Evolutionary conservation across 2,888 invertebrate species (phyloP).

Genomic region (Malachius bipustulatus): DNA sequence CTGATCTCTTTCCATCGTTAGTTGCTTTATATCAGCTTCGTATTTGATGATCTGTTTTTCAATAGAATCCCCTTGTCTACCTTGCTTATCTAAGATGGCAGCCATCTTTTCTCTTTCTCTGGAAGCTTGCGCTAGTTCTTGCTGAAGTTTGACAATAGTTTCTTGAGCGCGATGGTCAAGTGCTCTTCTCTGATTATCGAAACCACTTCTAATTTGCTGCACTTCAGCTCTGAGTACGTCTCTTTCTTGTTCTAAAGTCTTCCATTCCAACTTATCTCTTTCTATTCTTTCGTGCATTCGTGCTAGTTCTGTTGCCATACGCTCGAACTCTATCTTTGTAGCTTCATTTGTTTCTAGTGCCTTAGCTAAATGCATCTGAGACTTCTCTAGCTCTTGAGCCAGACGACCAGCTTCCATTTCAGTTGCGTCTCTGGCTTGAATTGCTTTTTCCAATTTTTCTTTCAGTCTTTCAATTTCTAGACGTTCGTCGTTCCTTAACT

Average conservation of each 20-base stretch:
- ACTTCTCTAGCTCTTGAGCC: constrained; percentile 76
- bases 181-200: constrained; percentile 52
- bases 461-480: constrained; percentile 74
- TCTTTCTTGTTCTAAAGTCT: constrained; percentile 60
- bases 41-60: constrained; percentile 77
- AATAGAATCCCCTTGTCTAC: constrained; percentile 66
- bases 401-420: constrained; percentile 76
- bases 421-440: constrained; percentile 68
- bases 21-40: constrained; percentile 74
- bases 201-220: constrained; percentile 49
- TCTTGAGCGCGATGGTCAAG: constrained; percentile 59
- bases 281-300: constrained; percentile 72
- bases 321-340: constrained; percentile 73
- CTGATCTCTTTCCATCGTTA: constrained; percentile 77
- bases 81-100: constrained; percentile 63
- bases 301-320: constrained; percentile 70
- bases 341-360: constrained; percentile 74
- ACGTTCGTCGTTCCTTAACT: constrained; percentile 53
- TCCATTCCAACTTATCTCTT: constrained; percentile 55
- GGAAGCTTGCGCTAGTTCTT: constrained; percentile 58
- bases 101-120: constrained; percentile 69
- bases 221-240: constrained; percentile 59
- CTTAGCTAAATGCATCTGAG: constrained; percentile 71
- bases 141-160: constrained; percentile 58
- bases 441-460: constrained; percentile 76